Evolutionary conservation across 2,888 invertebrate genomes (phyloP), one percentile per base, ranked within the genome.

Genomic region (Sepioteuthis lessoniana): DNA sequence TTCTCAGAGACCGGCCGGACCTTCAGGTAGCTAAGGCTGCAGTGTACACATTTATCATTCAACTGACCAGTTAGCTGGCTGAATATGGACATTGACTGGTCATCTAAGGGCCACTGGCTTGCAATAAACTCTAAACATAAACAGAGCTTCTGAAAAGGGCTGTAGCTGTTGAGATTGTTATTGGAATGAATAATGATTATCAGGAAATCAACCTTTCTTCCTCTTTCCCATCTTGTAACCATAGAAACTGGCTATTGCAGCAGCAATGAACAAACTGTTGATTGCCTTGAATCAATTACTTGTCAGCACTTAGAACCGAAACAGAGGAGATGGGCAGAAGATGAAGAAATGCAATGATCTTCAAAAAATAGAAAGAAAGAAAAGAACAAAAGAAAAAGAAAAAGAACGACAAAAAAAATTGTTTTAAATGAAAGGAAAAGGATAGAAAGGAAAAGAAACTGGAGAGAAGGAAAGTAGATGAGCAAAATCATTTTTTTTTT

Each of bases 251-350:
- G 76, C 76, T 76, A 16, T n/a, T n/a, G 76, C 76, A 76, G n/a
- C 76, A 76, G 76, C 76, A 76, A 35, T 76, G 76, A 35, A 76
- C 35, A 35, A 76, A n/a, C 76, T 76, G 76, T 76, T 76, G 76
- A 76, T n/a, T 76, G 76, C n/a, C 76, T 76, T 76, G 76, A 35
- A 76, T 76, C 76, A 76, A 76, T 76, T 76, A 76, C 35, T n/a
- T 76, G 76, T 76, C n/a, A 35, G 76, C 76, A 76, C n/a, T 76
- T 76, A n/a, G 4, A 76, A 16, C 76, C 1, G 35, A 13, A 35
- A 3, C 10, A 13, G 35, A n/a, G 13, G 16, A n/a, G 55, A 28
- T 4, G 21, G 55, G 55, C 55, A 28, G 7, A 25, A 13, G 55
- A 25, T 28, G 55, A 55, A 55, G 55, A 55, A 55, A 55, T 13